Percentiles rank a stretch among this genome's conserved stretches.
phyloP scores from a whole-genome alignment of 1,140 invertebrate genomes.

The Helicoverpa armigera region DNA sequence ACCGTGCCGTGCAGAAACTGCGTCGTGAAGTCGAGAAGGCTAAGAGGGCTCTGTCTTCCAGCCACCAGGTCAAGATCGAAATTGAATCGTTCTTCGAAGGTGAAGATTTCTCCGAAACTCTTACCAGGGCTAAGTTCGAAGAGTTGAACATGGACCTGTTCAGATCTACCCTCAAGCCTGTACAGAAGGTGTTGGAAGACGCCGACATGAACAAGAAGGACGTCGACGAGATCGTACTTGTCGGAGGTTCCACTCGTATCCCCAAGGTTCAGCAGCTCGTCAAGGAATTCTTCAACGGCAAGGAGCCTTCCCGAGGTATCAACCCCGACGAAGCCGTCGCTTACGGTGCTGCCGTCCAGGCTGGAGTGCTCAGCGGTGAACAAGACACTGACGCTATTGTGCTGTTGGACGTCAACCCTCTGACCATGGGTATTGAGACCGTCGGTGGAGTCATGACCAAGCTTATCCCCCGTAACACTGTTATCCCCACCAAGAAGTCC shows the following conservation, averaged over 20 bases:
- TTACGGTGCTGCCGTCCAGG: slow-evolving; percentile 99
- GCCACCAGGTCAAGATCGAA: slow-evolving; percentile 99
- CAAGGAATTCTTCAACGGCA: slow-evolving; percentile 99
- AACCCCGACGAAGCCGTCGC: slow-evolving; percentile 99
- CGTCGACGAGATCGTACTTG: slow-evolving; percentile 99
- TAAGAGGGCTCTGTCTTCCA: slow-evolving; percentile 97
- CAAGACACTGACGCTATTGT: slow-evolving; percentile 98
- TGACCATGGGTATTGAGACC: slow-evolving; percentile 99
- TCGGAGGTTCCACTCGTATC: slow-evolving; percentile 99
- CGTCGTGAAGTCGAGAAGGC: slow-evolving; percentile 99
- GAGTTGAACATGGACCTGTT: slow-evolving; percentile 99
- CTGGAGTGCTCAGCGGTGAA: slow-evolving; percentile 95
- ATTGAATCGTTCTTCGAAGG: slow-evolving; percentile 99
- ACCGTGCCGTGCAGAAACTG: slow-evolving; percentile 98
- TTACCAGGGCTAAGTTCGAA: slow-evolving; percentile 99
- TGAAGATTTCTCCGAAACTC: slow-evolving; percentile 99
- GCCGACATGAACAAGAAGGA: slow-evolving; percentile 99
- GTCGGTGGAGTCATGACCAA: slow-evolving; percentile 99
- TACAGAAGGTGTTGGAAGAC: slow-evolving; percentile 99
- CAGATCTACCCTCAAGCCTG: slow-evolving; percentile 99
- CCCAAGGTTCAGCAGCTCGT: slow-evolving; percentile 99
- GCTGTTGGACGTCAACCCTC: slow-evolving; percentile 98
- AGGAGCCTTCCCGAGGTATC: slow-evolving; percentile 98
- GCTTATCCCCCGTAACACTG: slow-evolving; percentile 98
- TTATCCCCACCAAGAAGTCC: slow-evolving; percentile 99